These are phyloP conservation scores for Helogale parvula DNA, from an alignment of 2,113 vertebrate genomes.

Conservation along the genomic window DNA sequence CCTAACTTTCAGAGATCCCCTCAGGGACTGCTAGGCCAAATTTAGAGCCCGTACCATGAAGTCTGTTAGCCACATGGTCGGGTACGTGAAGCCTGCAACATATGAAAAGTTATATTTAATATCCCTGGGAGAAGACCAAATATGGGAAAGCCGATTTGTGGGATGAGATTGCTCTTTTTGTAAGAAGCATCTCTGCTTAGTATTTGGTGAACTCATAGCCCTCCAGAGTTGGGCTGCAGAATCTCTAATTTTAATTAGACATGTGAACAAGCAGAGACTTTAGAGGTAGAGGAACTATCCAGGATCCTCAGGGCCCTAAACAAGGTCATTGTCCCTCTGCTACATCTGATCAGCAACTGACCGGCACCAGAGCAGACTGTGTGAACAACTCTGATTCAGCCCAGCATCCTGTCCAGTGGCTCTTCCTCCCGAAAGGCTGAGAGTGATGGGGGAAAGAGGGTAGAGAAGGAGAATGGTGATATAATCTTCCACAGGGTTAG, in stretches of 20 bases:
- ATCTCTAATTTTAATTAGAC: not conserved
- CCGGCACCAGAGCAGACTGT: not conserved
- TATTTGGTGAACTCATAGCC: not conserved
- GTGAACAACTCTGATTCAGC: not conserved
- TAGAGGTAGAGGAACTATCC: not conserved
- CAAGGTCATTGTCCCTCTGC: not conserved
- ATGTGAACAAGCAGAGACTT: not conserved
- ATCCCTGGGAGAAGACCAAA: slow-evolving; percentile 23
- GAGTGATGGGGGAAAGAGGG: not conserved
- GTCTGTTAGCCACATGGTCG: slow-evolving; percentile 49
- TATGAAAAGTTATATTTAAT: slow-evolving; percentile 33
- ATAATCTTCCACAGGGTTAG: not conserved
- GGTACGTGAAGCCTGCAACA: slow-evolving; percentile 8
- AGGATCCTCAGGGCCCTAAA: not conserved
- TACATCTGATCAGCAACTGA: not conserved
- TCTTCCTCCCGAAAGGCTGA: not conserved
- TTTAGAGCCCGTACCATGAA: slow-evolving; percentile 72
- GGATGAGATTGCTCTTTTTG: not conserved
- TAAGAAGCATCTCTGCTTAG: not conserved
- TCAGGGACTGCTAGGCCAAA: slow-evolving; percentile 58
- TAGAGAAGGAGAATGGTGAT: not conserved
- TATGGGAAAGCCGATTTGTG: not conserved
- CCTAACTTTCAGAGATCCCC: not conserved
- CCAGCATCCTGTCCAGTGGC: not conserved
- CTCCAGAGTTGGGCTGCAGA: not conserved